Conservation (phyloP, 2,113 vertebrate species). For the Lepus timidus region DNA sequence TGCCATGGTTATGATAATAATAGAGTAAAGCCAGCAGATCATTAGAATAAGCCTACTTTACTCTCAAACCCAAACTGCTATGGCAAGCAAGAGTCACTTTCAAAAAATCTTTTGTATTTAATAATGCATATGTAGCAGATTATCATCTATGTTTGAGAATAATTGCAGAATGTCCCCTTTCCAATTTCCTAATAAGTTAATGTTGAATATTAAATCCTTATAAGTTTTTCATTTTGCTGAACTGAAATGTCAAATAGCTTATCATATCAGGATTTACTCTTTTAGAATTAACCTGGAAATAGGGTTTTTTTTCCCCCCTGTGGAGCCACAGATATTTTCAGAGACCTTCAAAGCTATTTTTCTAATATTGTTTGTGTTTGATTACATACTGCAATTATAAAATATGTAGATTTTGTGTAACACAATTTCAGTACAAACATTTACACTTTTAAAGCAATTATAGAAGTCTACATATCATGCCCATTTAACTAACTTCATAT, state of each 20-base stretch:
- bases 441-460: not conserved
- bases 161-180: not conserved
- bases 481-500: not conserved
- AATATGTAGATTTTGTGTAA: not conserved
- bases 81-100: not conserved
- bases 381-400: not conserved
- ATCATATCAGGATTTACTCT: slow-evolving; percentile 7
- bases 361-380: not conserved
- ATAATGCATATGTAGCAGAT: not conserved
- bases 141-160: slow-evolving; percentile 29
- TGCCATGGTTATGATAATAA: not conserved
- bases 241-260: slow-evolving; percentile 24
- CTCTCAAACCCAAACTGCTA: not conserved
- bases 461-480: not conserved
- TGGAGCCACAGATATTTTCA: slow-evolving; percentile 47
- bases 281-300: slow-evolving; percentile 22
- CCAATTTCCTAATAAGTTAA: slow-evolving; percentile 25
- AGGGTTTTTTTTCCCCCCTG: not conserved
- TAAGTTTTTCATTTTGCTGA: slow-evolving; percentile 6
- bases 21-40: not conserved
- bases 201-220: slow-evolving; percentile 22
- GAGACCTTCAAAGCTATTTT: not conserved
- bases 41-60: not conserved
- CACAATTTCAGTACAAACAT: not conserved
- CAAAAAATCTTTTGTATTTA: slow-evolving; percentile 40